Conservation (phyloP, 2,113 vertebrate species). For the Mystacornis crossleyi region DNA sequence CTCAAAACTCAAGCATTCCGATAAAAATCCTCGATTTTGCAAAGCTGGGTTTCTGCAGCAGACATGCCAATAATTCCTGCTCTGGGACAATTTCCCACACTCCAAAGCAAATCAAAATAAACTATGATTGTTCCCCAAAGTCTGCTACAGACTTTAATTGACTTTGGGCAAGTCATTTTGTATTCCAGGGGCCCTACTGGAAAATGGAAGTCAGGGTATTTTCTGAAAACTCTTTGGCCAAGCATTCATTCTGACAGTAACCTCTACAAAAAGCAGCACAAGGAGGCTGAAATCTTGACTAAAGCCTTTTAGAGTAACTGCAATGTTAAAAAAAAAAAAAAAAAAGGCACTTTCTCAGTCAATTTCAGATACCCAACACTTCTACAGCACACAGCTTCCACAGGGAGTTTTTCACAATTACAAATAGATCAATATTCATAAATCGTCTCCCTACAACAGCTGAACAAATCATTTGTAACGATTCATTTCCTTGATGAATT, state of each 20-base stretch:
- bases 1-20: background rate
- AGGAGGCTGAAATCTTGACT: background rate
- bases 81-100: background rate
- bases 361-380: background rate
- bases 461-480: slow-evolving; percentile 39
- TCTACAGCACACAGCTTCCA: background rate
- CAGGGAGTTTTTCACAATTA: slow-evolving; percentile 26
- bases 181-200: background rate
- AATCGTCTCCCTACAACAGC: slow-evolving; percentile 6
- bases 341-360: background rate
- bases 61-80: background rate
- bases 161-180: background rate
- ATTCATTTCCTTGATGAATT: slow-evolving; percentile 59
- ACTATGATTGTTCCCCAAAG: background rate
- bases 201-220: background rate
- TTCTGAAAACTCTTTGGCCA: background rate
- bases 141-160: background rate
- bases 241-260: background rate
- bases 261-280: background rate
- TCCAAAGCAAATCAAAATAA: background rate
- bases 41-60: background rate
- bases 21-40: background rate
- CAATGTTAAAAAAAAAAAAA: background rate
- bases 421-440: slow-evolving; percentile 26
- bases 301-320: background rate